Evolutionary conservation across 2,113 vertebrate genomes (phyloP).

Genomic region (Pampusana beccarii): DNA sequence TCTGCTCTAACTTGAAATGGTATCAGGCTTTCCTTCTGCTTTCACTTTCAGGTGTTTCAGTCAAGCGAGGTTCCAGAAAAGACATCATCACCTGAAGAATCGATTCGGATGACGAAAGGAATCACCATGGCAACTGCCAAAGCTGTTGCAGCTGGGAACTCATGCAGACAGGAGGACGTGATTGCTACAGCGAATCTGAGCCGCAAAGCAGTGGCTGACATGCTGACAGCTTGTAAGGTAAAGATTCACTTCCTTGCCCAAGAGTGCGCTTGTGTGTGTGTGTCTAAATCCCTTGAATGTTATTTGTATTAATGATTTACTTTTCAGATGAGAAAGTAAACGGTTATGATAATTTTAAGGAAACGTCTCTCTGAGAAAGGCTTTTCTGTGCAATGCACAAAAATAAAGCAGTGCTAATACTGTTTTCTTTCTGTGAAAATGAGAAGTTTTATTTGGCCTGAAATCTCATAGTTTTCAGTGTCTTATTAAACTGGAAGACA

Average conservation of each 20-base stretch:
- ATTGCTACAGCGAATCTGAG: conserved; percentile 97
- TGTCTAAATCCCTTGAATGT: not conserved
- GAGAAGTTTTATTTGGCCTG: not conserved
- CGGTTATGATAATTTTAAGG: not conserved
- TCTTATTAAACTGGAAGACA: not conserved
- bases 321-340: not conserved
- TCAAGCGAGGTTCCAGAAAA: conserved; percentile 90
- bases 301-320: not conserved
- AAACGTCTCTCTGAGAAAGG: not conserved
- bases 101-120: conserved; percentile 98
- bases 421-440: not conserved
- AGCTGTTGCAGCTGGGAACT: conserved; percentile 98
- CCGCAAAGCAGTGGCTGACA: conserved; percentile 95
- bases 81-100: conserved; percentile 92
- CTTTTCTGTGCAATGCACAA: not conserved
- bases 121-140: conserved; percentile 98
- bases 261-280: not conserved
- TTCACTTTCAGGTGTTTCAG: conserved; percentile 87
- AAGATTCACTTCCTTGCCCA: not conserved
- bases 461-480: not conserved
- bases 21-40: not conserved
- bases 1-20: not conserved
- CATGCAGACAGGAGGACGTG: conserved; percentile 94
- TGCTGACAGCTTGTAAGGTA: conserved; percentile 92
- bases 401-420: not conserved